A percentile compares a stretch with the other conserved stretches of the same genome.
Conservation (phyloP, 1,140 invertebrate species). For the Varroa destructor region DNA sequence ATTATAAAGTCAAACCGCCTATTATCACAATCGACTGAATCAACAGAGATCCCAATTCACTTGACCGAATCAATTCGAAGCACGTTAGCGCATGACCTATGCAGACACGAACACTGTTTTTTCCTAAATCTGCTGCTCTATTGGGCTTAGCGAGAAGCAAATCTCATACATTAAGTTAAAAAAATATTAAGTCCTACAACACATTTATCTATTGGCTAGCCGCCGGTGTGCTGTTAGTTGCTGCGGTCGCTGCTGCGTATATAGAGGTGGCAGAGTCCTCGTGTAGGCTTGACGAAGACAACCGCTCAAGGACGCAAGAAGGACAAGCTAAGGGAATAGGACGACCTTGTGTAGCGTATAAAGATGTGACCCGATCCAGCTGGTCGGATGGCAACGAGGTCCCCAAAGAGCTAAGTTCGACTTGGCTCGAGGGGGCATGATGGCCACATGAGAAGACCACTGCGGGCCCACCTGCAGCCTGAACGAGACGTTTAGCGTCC, state of each 20-base stretch:
- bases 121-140: too few relatives aligned
- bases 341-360: slow-evolving; percentile 4
- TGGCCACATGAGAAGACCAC: slow-evolving; percentile 15
- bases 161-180: too few relatives aligned
- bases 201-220: too few relatives aligned
- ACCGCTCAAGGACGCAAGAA: slow-evolving; percentile 8
- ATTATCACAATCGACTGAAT: too few relatives aligned
- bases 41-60: too few relatives aligned
- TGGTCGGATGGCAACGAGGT: background rate
- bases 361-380: slow-evolving; percentile 1
- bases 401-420: background rate
- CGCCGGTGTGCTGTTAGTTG: background rate
- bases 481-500: slow-evolving; percentile 12
- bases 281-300: slow-evolving; percentile 4
- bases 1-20: too few relatives aligned
- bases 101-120: too few relatives aligned
- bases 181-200: too few relatives aligned
- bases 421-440: background rate
- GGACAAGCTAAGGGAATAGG: slow-evolving; percentile 14
- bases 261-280: background rate
- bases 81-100: too few relatives aligned
- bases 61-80: too few relatives aligned
- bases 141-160: too few relatives aligned
- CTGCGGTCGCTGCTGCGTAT: background rate
- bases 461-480: background rate